A percentile compares a stretch with the other conserved stretches of the same genome.
These are phyloP conservation scores for Aptenodytes forsteri DNA, from an alignment of 2,113 vertebrate genomes.

Conservation along the genomic window DNA sequence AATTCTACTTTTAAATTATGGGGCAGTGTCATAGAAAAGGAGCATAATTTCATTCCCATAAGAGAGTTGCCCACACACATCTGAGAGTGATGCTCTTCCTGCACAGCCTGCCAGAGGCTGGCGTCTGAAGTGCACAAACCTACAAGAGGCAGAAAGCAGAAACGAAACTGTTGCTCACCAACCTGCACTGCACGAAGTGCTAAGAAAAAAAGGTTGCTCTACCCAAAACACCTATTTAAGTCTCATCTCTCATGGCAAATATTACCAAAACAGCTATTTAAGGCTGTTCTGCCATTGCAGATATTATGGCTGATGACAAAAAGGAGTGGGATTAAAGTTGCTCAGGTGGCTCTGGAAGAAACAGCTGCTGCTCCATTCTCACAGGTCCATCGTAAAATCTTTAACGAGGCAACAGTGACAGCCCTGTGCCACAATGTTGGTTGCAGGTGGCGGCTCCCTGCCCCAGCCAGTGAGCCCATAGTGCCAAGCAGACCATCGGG, in stretches of 20 bases:
- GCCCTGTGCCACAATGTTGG: not conserved
- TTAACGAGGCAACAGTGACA: not conserved
- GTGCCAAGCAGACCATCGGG: rapidly evolving
- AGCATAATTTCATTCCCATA: not conserved
- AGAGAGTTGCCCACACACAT: not conserved
- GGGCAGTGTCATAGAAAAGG: not conserved
- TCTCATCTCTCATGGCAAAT: not conserved
- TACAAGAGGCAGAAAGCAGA: not conserved
- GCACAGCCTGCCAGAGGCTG: not conserved
- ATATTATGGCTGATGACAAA: not conserved
- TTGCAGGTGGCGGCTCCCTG: not conserved
- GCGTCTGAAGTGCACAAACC: not conserved
- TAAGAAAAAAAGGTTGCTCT: not conserved
- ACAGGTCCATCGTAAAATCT: not conserved
- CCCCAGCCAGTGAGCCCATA: not conserved
- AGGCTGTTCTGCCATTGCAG: not conserved
- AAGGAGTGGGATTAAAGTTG: not conserved
- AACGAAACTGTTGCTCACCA: not conserved
- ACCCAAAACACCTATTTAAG: not conserved
- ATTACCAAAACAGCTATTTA: not conserved
- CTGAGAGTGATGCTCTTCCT: not conserved
- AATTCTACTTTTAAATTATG: not conserved
- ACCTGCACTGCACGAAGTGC: not conserved
- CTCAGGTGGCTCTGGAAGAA: not conserved
- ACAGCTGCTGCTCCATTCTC: not conserved